Percentiles rank a stretch among this genome's conserved stretches.
These are phyloP conservation scores for Lasius fuliginosus DNA, from an alignment of 2,888 invertebrate genomes.

Conservation along the genomic window DNA sequence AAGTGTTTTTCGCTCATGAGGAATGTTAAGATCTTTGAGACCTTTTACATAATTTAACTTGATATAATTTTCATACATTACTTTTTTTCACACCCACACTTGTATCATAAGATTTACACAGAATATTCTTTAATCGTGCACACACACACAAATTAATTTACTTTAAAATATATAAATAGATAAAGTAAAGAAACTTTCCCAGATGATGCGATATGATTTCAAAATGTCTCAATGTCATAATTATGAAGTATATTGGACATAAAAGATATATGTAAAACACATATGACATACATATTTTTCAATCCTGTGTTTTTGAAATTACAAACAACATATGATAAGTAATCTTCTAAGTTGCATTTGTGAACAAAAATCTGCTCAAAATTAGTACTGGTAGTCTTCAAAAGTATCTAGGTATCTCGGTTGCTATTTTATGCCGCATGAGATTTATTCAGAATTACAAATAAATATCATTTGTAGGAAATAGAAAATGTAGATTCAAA, in stretches of 20 bases:
- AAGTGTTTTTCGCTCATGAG: not conserved
- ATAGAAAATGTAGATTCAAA: not conserved
- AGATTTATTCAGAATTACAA: not conserved
- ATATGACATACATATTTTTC: not conserved
- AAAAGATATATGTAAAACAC: not conserved
- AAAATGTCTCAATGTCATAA: not conserved
- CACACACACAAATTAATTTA: not conserved
- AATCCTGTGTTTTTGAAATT: not conserved
- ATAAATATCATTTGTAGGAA: not conserved
- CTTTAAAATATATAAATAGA: not conserved
- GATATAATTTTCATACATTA: not conserved
- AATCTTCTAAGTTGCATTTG: not conserved
- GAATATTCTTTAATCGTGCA: not conserved
- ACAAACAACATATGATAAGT: not conserved
- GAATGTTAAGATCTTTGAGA: not conserved
- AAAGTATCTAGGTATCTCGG: not conserved
- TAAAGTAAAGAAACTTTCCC: not conserved
- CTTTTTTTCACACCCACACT: not conserved
- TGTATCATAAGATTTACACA: not conserved
- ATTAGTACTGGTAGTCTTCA: not conserved
- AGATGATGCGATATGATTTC: not conserved
- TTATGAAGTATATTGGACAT: not conserved
- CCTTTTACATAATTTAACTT: conserved; percentile 15
- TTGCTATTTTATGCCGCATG: not conserved
- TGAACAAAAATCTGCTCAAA: not conserved